Evolutionary conservation across 1,140 invertebrate species (phyloP).

Genomic region (Papilio polytes): DNA sequence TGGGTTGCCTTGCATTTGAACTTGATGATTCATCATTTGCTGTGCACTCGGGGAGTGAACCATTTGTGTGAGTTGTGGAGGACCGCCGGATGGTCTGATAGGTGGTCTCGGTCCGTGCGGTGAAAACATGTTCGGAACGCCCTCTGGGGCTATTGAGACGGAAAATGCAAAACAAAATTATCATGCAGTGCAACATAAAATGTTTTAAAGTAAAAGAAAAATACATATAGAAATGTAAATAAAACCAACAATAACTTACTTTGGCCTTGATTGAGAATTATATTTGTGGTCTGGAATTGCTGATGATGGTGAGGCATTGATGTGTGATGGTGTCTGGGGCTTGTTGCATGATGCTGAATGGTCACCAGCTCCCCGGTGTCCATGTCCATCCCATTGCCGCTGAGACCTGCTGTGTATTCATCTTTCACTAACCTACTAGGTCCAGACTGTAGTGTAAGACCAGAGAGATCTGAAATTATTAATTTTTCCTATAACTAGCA

Average conservation of each 20-base stretch:
- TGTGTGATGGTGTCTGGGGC: conserved; percentile 77
- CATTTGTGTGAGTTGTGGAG: conserved; percentile 60
- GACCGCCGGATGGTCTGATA: conserved; percentile 63
- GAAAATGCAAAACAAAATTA: conserved; percentile 77
- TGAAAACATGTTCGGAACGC: conserved; percentile 79
- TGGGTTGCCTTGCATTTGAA: conserved; percentile 50
- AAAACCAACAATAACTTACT: conserved; percentile 57
- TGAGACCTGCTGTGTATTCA: conserved; percentile 92
- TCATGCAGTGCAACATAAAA: conserved; percentile 70
- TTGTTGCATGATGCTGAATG: conserved; percentile 93
- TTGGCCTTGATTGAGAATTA: conserved; percentile 79
- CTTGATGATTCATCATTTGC: conserved; percentile 66
- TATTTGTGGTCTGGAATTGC: conserved; percentile 75
- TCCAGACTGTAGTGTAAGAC: conserved; percentile 92
- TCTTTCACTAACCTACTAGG: conserved; percentile 89
- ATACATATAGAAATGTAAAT: conserved; percentile 39
- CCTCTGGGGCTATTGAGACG: conserved; percentile 74
- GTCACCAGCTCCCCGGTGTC: conserved; percentile 89
- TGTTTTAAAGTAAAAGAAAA: conserved; percentile 49
- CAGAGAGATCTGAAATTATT: conserved; percentile 90
- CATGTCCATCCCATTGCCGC: conserved; percentile 89
- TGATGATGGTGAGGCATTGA: conserved; percentile 77
- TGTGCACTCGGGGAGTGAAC: conserved; percentile 60
- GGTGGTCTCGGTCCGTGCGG: conserved; percentile 70
- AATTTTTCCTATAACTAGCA: conserved; percentile 32